Percentiles rank a stretch among this genome's conserved stretches.
Conservation (phyloP, 2,797 vertebrate genomes). For the Chelidonichthys spinosus region DNA sequence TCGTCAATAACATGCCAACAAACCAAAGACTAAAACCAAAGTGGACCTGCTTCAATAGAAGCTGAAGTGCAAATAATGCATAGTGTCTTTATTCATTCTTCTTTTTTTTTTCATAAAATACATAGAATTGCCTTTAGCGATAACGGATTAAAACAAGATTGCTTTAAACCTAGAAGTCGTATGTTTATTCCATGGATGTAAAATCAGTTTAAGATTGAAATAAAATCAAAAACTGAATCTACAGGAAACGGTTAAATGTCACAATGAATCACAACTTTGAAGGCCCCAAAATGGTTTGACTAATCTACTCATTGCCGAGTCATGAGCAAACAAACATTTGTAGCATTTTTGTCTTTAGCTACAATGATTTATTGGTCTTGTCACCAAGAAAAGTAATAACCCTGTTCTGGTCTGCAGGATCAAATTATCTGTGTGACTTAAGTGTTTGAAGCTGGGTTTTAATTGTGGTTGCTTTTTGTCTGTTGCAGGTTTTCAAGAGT, state of each 20-base stretch:
- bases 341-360: neutral
- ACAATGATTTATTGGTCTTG: neutral
- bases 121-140: too few species aligned
- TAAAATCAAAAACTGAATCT: neutral
- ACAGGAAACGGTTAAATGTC: neutral
- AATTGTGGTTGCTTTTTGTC: neutral
- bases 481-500: slow-evolving; percentile 64
- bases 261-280: neutral
- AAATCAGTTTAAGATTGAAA: neutral
- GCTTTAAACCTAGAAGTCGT: too few species aligned
- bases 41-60: neutral
- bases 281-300: too few species aligned
- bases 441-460: neutral
- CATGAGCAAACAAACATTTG: too few species aligned
- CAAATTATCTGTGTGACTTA: too few species aligned
- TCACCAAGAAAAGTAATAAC: neutral
- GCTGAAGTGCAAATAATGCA: neutral
- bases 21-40: neutral
- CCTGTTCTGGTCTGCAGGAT: neutral
- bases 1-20: neutral
- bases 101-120: too few species aligned
- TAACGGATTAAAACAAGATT: too few species aligned
- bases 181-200: neutral
- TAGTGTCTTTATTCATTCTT: too few species aligned
- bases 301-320: too few species aligned